A percentile compares a stretch with the other conserved stretches of the same genome.
phyloP scores from a whole-genome alignment of 2,113 vertebrate genomes.

The Nothocercus nigrocapillus region DNA sequence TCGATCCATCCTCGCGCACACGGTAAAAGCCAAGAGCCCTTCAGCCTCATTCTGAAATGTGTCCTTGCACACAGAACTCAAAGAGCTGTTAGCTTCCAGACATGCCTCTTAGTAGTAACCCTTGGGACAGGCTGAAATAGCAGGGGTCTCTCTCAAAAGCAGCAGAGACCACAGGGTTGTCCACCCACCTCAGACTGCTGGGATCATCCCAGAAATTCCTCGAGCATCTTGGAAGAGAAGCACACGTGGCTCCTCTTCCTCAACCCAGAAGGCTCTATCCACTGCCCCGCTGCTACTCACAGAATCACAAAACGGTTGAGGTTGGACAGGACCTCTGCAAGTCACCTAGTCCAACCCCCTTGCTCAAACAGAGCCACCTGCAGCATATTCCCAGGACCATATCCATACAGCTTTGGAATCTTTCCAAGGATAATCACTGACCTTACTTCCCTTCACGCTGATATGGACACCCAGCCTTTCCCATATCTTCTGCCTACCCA shows the following conservation, averaged over 20 bases:
- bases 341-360: background rate
- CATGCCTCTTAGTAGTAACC: accelerated
- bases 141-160: background rate
- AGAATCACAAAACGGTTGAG: background rate
- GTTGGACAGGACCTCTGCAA: background rate
- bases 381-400: background rate
- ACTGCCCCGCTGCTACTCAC: accelerated
- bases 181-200: background rate
- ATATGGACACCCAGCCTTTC: background rate
- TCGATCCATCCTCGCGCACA: background rate
- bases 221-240: background rate
- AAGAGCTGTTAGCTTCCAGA: background rate
- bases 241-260: accelerated
- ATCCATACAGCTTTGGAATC: background rate
- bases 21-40: background rate
- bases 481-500: accelerated
- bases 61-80: background rate
- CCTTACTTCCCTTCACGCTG: accelerated
- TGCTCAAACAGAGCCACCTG: background rate
- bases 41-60: background rate
- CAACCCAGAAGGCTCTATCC: background rate
- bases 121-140: accelerated
- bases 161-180: accelerated
- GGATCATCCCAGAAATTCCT: background rate
- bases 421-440: background rate